These are phyloP conservation scores for Drosophila chauvacae DNA, from an alignment of 1,140 invertebrate genomes.

Conservation along the genomic window DNA sequence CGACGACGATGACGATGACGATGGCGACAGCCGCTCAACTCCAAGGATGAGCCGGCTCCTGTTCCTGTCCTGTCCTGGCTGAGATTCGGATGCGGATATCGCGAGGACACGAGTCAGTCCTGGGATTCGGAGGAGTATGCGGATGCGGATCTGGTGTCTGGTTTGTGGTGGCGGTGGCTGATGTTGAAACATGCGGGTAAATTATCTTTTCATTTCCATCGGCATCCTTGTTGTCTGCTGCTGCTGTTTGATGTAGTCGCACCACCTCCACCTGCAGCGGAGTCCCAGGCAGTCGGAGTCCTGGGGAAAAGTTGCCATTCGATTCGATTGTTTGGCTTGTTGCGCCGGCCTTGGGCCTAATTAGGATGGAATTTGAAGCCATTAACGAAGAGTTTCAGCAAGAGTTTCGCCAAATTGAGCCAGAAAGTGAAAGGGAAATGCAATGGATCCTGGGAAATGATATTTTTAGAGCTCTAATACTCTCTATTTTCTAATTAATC, in stretches of 20 bases:
- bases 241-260: constrained; percentile 12
- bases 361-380: constrained; percentile 14
- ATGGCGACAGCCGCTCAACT: constrained; percentile 25
- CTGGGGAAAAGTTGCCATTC: constrained; percentile 19
- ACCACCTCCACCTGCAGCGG: constrained; percentile 13
- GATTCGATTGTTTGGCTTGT: constrained; percentile 59
- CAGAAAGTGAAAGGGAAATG: neutral
- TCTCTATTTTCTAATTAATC: too few species aligned
- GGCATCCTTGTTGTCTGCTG: constrained; percentile 30
- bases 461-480: too few species aligned
- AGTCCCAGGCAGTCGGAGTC: neutral
- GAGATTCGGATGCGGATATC: constrained; percentile 21
- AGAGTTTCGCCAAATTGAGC: neutral
- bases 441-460: neutral
- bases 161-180: constrained; percentile 36
- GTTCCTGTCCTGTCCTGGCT: neutral
- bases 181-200: constrained; percentile 76
- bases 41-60: constrained; percentile 17
- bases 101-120: neutral
- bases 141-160: constrained; percentile 15
- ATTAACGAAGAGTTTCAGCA: neutral
- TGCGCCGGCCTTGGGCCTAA: constrained; percentile 12
- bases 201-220: constrained; percentile 82
- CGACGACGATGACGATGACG: constrained; percentile 19
- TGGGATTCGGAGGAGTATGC: constrained; percentile 10